Evolutionary conservation across 2,888 invertebrate genomes (phyloP), one percentile per base, ranked within the genome.

Genomic region (Frankliniella intonsa): DNA sequence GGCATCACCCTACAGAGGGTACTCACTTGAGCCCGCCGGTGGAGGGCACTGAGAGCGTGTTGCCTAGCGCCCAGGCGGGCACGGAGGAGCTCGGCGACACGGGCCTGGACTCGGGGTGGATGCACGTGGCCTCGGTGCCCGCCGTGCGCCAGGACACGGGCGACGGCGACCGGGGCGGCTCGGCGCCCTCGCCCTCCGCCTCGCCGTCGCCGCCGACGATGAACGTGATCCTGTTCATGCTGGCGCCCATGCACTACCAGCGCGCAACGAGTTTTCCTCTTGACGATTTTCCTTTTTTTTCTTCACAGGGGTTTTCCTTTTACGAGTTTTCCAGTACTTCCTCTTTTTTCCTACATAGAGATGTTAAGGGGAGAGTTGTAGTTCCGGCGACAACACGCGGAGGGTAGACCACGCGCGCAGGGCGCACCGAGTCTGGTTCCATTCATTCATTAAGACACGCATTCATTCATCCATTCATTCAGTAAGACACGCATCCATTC

Each of bases 191-290:
- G 82, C 84, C 81, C 81, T 81, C 62, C 65, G 80, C 51, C 81
- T 83, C 62, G 69, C 83, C 81, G 82, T 62, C 82, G 22, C 80
- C 84, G 8, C 69, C 81, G 17, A 81, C 76, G 79, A 79, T 81
- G 81, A 76, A 79, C 76, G 51, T 65, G 49, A 81, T 49, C 76
- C 22, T 22, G 50, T 81, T 81, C 81, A 81, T 50, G 81, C 25
- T 49, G 65, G 14, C 12, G 51, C 55, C 81, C 62, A 62, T 62
- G 17, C 62, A 62, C 62, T 55, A 17, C 55, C 55, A 55, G 55
- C 38, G 38, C 38, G 5, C 38, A n/a, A n/a, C 38, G 38, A 38
- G n/a, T n/a, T n/a, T n/a, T n/a, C n/a, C n/a, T n/a, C n/a, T n/a
- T 5, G 38, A 5, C 38, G 38, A 38, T 3, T 38, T 38, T 38